Percentiles rank a stretch among this genome's conserved stretches.
phyloP scores from a whole-genome alignment of 1,140 invertebrate genomes.

The Trialeurodes vaporariorum region DNA sequence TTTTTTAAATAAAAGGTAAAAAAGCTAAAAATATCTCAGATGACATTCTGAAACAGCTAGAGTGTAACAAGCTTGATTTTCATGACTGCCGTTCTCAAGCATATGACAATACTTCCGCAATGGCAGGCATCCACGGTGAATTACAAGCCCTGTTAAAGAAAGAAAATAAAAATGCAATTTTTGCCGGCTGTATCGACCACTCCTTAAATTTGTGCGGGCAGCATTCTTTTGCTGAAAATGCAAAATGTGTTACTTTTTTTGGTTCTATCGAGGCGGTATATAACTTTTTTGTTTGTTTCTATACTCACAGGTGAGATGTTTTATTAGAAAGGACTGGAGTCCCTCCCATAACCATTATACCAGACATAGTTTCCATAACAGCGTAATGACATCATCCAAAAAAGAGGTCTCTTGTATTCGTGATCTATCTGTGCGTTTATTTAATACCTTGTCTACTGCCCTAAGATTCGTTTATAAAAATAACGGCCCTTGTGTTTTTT shows the following conservation, averaged over 20 bases:
- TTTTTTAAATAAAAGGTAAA: slow-evolving; percentile 2
- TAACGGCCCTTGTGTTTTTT: too few species aligned
- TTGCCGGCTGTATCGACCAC: slow-evolving; percentile 6
- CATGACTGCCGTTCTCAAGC: slow-evolving; percentile 1
- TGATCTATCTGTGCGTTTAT: too few species aligned
- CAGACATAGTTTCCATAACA: too few species aligned
- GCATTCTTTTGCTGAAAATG: neutral
- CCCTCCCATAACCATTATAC: too few species aligned
- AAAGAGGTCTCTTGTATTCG: too few species aligned
- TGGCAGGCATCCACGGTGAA: slow-evolving; percentile 4
- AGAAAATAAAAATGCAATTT: slow-evolving; percentile 5
- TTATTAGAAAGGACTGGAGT: neutral
- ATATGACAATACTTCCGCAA: slow-evolving; percentile 8
- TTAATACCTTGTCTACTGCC: too few species aligned
- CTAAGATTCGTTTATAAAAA: too few species aligned
- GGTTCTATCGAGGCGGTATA: neutral
- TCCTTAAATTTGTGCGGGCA: slow-evolving; percentile 11
- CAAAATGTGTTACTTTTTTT: neutral
- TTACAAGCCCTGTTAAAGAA: slow-evolving; percentile 4
- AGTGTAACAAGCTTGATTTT: neutral
- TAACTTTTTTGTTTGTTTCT: neutral
- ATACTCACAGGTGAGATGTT: slow-evolving; percentile 2
- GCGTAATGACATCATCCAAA: too few species aligned
- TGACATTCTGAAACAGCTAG: neutral
- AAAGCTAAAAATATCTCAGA: slow-evolving; percentile 1